These are phyloP conservation scores for Potamarius usumacintae DNA, from an alignment of 2,113 vertebrate species.

Conservation along the genomic window DNA sequence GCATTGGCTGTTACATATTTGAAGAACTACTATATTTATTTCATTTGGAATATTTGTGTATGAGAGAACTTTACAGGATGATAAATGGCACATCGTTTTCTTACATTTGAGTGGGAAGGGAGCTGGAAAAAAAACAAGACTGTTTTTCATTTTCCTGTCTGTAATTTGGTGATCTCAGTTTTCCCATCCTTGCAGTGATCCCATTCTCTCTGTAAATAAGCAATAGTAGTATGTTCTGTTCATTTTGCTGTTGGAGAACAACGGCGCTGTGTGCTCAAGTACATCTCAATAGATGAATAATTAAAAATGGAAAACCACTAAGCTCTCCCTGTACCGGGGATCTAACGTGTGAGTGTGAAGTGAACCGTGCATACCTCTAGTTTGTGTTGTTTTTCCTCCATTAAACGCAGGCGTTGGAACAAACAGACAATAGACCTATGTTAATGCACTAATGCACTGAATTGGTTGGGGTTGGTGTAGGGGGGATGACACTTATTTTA, in stretches of 20 bases:
- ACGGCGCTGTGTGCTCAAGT: conserved; percentile 35
- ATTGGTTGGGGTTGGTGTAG: conserved; percentile 56
- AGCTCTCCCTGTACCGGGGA: conserved; percentile 64
- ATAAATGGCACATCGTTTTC: neutral
- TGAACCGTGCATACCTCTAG: conserved; percentile 76
- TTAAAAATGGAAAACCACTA: conserved; percentile 69
- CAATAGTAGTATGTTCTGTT: neutral
- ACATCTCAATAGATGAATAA: conserved; percentile 54
- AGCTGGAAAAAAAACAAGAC: neutral
- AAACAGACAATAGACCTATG: conserved; percentile 66
- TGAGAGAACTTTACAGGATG: conserved; percentile 26
- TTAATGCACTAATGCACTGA: conserved; percentile 67
- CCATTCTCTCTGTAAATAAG: conserved; percentile 32
- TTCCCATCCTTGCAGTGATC: no score
- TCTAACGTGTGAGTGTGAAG: conserved; percentile 65
- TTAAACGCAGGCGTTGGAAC: conserved; percentile 75
- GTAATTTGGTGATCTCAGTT: neutral
- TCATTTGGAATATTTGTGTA: conserved; percentile 53
- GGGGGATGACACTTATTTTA: conserved; percentile 47
- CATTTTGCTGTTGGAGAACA: conserved; percentile 24
- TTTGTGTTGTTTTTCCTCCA: conserved; percentile 57
- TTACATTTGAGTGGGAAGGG: neutral
- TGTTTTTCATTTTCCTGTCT: neutral
- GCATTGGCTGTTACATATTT: conserved; percentile 38
- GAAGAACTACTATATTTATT: conserved; percentile 68